These are phyloP conservation scores for Liodrosophila aerea DNA, from an alignment of 2,888 invertebrate species.

Conservation along the genomic window DNA sequence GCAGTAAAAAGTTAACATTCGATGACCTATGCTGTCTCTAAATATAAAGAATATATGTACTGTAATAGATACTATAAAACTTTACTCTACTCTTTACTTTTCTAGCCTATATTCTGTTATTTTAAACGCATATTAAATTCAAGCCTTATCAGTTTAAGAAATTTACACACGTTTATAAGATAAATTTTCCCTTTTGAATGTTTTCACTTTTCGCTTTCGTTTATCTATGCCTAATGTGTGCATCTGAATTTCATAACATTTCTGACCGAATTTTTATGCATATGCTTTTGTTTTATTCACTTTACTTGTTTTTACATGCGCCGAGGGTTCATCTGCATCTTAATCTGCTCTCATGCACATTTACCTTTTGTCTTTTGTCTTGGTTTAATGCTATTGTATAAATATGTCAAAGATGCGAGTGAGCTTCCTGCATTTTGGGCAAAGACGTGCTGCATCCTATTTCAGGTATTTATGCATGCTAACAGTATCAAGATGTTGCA, in stretches of 20 bases:
- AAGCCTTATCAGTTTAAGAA: too few relatives aligned
- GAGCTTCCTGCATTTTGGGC: slow-evolving; percentile 27
- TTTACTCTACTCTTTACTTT: too few relatives aligned
- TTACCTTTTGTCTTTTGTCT: slow-evolving; percentile 11
- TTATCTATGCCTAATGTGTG: neutral
- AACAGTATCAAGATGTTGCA: slow-evolving; percentile 38
- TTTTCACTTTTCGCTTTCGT: neutral
- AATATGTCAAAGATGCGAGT: slow-evolving; percentile 31
- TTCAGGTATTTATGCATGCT: slow-evolving; percentile 33
- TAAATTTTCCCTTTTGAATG: too few relatives aligned
- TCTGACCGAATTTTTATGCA: slow-evolving; percentile 6
- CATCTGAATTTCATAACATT: slow-evolving; percentile 12
- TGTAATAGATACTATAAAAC: too few relatives aligned
- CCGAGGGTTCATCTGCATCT: slow-evolving; percentile 21
- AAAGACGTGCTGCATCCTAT: slow-evolving; percentile 40
- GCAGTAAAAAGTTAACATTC: too few relatives aligned
- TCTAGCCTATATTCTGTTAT: too few relatives aligned
- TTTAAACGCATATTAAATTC: too few relatives aligned
- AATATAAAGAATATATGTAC: too few relatives aligned
- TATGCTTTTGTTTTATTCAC: slow-evolving; percentile 2
- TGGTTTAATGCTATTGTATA: slow-evolving; percentile 10
- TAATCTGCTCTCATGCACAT: neutral
- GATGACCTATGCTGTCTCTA: too few relatives aligned
- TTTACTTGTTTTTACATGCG: slow-evolving; percentile 23
- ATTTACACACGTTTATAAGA: too few relatives aligned